Evolutionary conservation across 2,113 vertebrate species (phyloP), one percentile per base, ranked within the genome.

Genomic region (Sterrhoptilus dennistouni): DNA sequence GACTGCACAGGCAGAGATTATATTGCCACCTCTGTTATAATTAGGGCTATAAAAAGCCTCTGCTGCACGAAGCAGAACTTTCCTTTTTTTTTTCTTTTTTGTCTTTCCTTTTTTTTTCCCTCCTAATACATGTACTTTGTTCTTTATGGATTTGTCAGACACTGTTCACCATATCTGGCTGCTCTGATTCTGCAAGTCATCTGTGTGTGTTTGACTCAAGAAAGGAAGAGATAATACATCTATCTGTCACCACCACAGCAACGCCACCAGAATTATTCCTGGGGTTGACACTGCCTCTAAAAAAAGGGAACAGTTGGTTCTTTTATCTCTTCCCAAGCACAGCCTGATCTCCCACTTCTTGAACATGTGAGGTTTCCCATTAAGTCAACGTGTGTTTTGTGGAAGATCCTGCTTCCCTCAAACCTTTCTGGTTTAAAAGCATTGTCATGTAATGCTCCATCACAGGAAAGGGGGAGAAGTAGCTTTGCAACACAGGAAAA

Each of bases 101-200:
- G 6, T 6, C 10, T 53, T 53, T 53, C 14, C 17, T 42, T 13
- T 19, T 60, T 84, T 38, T 84, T 29, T 38, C 16, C 16, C 0
- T 19, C 25, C 44, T 83, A 68, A 59, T 66, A 63, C 50, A 42
- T 8, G 8, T 80, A 36, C 79, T 96, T 92, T 92, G 64, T 83
- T 90, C 18, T 8, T 74, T 9, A 21, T 85, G 64, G 24, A 64
- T 90, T 94, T 93, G 68, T 94, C 71, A 61, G 65, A 49, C 40
- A 14, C 22, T 5, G 0, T 68, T 79, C 65, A 22, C 79, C 50
- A 13, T 45, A 91, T 63, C 22, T 1, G 13, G 42, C 63, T 90
- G 38, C 85, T 84, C 60, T 77, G 59, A 95, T 89, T 90, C 93
- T 78, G 69, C 36, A 75, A 96, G 65, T 82, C 75, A 44, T 94